Base-by-base conservation (phyloP, 2,113 vertebrate species). In the Cyanoramphus novaezelandiae region DNA sequence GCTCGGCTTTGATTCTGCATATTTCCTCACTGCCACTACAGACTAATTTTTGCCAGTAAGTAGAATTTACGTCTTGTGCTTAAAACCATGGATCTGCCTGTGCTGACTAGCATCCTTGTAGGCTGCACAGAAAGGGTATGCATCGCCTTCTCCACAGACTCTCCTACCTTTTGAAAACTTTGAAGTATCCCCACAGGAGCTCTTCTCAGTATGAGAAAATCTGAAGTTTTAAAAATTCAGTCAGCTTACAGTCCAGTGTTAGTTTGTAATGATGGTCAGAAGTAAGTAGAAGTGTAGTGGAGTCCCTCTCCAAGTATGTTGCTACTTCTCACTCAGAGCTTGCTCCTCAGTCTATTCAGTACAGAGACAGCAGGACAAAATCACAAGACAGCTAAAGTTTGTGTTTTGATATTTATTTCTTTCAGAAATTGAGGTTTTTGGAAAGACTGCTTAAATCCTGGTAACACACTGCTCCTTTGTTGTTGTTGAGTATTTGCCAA, bases 81-180 rank as follows among this genome's bases (percentile, higher is more conserved):
- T 95, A 87, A 93, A 95, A 80, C 31, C 29, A 41, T 43, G 83
- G 63, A 39, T 50, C 72, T 71, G 50, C 72, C 47, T 69, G 70
- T 69, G 57, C 33, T 68, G 79, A 83, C 65, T 83, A 37, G 18
- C 70, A 82, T 88, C 59, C 65, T 37, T 53, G 55, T 57, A 88
- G 60, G 80, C 70, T 93, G 53, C 67, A 46, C 59, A 59, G 67
- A 74, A 92, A 79, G 63, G 14, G 28, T 67, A 28, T 23, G 35
- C 60, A 31, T 27, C 43, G 44, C 67, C 37, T 82, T 76, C 59
- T 86, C 77, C 41, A 47, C 39, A 80, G 43, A 80, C 39, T 72
- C 52, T 77, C 52, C 64, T 88, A 18, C 57, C 49, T 90, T 95
- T 91, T 60, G 75, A 94, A 95, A 95, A 82, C 75, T 93, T 96